Percentiles rank a stretch among this genome's conserved stretches.
Conservation (phyloP, 2,888 invertebrate genomes). For the Drosophila meridionalis region DNA sequence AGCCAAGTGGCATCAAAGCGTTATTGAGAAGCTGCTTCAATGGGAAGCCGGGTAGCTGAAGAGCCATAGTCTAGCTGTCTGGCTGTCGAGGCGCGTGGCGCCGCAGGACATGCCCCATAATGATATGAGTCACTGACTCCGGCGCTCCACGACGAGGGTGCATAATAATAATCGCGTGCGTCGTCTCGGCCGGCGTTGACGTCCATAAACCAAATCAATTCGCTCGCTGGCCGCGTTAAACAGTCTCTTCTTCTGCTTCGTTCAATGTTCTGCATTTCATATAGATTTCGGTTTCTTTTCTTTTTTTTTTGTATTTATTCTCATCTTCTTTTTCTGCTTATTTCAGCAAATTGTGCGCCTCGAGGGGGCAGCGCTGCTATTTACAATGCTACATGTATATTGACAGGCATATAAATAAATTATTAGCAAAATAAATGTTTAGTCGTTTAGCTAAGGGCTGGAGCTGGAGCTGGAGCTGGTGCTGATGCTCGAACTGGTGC, state of each 20-base stretch:
- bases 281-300: not conserved
- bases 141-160: conserved; percentile 49
- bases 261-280: conserved; percentile 8
- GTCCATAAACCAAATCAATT: conserved; percentile 80
- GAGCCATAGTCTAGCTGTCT: conserved; percentile 2
- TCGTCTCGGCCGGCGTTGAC: conserved; percentile 67
- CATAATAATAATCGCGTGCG: conserved; percentile 79
- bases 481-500: too few relatives aligned
- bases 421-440: conserved; percentile 81
- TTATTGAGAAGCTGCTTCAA: conserved; percentile 18
- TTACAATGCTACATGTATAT: conserved; percentile 65
- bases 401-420: conserved; percentile 79
- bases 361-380: conserved; percentile 50
- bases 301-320: not conserved
- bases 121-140: conserved; percentile 78
- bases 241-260: conserved; percentile 16
- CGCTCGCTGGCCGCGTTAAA: conserved; percentile 43
- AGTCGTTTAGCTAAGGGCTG: conserved; percentile 70
- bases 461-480: not conserved
- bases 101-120: conserved; percentile 74
- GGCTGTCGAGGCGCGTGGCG: conserved; percentile 62
- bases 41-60: not conserved
- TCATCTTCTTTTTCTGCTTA: conserved; percentile 62
- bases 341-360: conserved; percentile 77
- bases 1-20: conserved; percentile 58